phyloP scores from a whole-genome alignment of 1,140 invertebrate species.

The Stratiolaelaps scimitus region DNA sequence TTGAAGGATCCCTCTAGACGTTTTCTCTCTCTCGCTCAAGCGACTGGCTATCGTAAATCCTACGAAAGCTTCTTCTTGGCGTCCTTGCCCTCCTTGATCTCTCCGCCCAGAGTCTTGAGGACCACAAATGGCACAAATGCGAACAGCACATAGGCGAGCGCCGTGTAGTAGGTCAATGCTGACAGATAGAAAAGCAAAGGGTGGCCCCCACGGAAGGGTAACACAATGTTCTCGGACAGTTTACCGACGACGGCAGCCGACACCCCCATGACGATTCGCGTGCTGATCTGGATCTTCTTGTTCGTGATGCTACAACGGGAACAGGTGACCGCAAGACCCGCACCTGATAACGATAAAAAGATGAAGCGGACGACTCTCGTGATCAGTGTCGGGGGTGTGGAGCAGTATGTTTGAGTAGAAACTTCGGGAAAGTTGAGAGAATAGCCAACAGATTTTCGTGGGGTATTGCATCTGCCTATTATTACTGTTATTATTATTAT shows the following conservation, averaged over 20 bases:
- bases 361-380: background rate
- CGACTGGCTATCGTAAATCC: background rate
- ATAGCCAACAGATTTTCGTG: too few relatives aligned
- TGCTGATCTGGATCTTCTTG: background rate
- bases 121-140: constrained; percentile 7
- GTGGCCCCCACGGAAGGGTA: background rate
- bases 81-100: background rate
- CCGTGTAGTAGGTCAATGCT: background rate
- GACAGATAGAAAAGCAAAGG: background rate
- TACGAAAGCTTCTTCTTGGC: constrained; percentile 2
- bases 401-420: too few relatives aligned
- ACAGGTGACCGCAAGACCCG: background rate
- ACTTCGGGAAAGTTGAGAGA: too few relatives aligned
- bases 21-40: too few relatives aligned
- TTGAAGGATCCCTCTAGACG: too few relatives aligned
- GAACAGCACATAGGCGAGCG: constrained; percentile 1
- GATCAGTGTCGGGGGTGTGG: background rate
- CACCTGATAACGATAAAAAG: background rate
- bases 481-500: too few relatives aligned
- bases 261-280: background rate
- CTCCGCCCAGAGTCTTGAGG: constrained; percentile 7
- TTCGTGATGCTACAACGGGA: background rate
- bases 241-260: background rate
- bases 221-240: background rate
- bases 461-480: too few relatives aligned